Conservation (phyloP, 2,797 vertebrate genomes). For the Anas capensis region DNA sequence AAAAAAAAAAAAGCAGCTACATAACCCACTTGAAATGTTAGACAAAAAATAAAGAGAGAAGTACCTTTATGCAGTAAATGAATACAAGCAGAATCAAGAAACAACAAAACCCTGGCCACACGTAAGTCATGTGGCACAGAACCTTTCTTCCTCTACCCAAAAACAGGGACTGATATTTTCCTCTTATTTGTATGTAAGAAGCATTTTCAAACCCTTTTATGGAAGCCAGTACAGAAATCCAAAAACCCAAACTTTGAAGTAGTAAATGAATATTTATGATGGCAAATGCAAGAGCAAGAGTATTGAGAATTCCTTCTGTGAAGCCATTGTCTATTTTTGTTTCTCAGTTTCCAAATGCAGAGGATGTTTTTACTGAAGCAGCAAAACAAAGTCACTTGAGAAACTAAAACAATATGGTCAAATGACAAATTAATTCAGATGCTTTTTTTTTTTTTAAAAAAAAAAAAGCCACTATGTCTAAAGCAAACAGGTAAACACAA, state of each 20-base stretch:
- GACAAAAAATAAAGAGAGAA: background rate
- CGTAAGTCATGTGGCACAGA: background rate
- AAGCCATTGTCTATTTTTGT: background rate
- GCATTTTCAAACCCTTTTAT: background rate
- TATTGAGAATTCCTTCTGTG: background rate
- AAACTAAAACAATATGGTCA: background rate
- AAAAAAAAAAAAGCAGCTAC: background rate
- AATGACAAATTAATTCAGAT: background rate
- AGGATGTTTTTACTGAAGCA: background rate
- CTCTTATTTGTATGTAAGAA: background rate
- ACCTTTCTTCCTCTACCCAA: background rate
- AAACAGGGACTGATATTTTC: background rate
- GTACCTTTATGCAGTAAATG: background rate
- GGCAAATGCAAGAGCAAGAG: background rate
- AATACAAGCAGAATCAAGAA: background rate
- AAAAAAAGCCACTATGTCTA: background rate
- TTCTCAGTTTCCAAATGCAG: slow-evolving; percentile 1
- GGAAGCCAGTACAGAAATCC: background rate
- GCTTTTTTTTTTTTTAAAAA: background rate
- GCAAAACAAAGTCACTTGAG: background rate
- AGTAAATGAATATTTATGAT: background rate
- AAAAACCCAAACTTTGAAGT: background rate
- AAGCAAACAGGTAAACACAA: background rate
- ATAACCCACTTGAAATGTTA: background rate
- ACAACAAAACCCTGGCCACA: background rate